Evolutionary conservation across 2,797 vertebrate species (phyloP).

Genomic region (Spea hammondii): DNA sequence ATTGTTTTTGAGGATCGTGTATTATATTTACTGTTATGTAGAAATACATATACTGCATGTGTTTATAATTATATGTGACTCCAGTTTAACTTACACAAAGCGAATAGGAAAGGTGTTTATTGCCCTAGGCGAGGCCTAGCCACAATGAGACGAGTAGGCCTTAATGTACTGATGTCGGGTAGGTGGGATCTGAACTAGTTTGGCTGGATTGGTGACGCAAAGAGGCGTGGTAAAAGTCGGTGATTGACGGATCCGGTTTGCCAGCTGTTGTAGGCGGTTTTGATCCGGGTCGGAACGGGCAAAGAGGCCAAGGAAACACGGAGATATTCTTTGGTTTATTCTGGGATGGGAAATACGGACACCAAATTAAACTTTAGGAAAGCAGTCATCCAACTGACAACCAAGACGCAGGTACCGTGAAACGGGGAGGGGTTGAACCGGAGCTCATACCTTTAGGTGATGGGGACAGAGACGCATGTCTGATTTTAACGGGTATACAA

Average conservation of each 20-base stretch:
- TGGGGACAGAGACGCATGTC: background rate
- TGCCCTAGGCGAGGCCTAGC: background rate
- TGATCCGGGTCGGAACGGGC: slow-evolving; percentile 24
- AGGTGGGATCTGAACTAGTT: background rate
- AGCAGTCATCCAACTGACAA: slow-evolving; percentile 95
- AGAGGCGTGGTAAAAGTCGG: fast-evolving
- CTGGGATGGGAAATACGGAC: slow-evolving; percentile 86
- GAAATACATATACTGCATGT: no score
- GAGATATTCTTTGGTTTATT: background rate
- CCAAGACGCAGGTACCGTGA: slow-evolving; percentile 89
- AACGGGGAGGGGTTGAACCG: background rate
- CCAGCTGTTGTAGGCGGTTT: slow-evolving; percentile 28
- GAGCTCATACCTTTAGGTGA: slow-evolving; percentile 6
- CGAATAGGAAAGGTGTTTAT: background rate
- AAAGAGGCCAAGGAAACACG: slow-evolving; percentile 37
- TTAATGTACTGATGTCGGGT: no score
- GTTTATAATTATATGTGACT: no score
- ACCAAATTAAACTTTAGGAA: slow-evolving; percentile 96
- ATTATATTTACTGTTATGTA: no score
- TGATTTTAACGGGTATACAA: no score
- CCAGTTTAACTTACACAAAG: no score
- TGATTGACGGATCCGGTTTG: background rate
- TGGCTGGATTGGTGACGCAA: background rate
- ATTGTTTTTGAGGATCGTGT: no score
- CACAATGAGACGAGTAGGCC: background rate